Evolutionary conservation across 1,140 invertebrate species (phyloP), one percentile per base, ranked within the genome.

Genomic region (Heliconius himera): DNA sequence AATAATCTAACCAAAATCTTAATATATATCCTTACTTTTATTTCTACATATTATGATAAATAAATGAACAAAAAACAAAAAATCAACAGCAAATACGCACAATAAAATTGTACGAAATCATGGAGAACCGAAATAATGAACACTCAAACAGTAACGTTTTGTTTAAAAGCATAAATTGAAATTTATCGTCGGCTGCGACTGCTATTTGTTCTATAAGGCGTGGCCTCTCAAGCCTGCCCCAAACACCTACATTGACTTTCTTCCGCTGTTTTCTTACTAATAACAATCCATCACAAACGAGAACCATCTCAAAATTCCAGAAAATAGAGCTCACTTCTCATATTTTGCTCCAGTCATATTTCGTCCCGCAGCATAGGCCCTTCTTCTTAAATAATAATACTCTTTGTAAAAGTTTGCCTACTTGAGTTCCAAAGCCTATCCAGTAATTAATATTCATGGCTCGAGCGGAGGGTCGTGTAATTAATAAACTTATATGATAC

Each of bases 401-500:
- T 94, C 93, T 93, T 94, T 93, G 93, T 93, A 92, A 93, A 94
- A 94, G 86, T 94, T 94, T 94, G 90, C 92, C 93, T 94, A 88
- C 90, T 93, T 91, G 91, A 93, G 91, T 91, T 93, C 88, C 90
- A 91, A 94, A 91, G 92, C 91, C 91, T 92, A 94, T 93, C 89
- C 91, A 87, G 91, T 92, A 94, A 94, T 93, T 93, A 93, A 92
- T 93, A 94, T 94, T 94, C 93, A 94, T 93, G 90, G 86, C 90
- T 90, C 85, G 86, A 90, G 87, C 88, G 84, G 86, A 93, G 91
- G 92, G 91, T 89, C 86, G 86, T 91, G 90, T 94, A 93, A 94
- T 94, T 94, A 94, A 94, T 94, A 94, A 94, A 94, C 93, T 94
- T 94, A 94, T 94, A 93, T 94, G 93, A 94, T 93, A 93, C 91